Conservation (phyloP, 2,888 invertebrate genomes). For the Pegoplata infirma region DNA sequence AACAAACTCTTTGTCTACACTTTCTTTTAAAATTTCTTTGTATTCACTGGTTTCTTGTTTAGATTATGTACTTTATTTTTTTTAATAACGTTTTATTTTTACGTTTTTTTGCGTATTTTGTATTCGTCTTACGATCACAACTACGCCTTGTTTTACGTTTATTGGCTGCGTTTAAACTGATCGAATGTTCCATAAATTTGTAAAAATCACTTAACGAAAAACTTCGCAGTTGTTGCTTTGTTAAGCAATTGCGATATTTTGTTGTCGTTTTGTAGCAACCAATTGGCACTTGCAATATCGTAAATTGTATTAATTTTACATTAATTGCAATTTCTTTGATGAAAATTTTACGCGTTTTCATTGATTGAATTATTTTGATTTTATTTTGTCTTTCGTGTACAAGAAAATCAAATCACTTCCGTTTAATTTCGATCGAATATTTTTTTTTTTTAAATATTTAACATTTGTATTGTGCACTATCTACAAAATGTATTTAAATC, state of each 20-base stretch:
- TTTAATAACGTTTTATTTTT: constrained; percentile 9
- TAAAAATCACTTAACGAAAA: constrained; percentile 2
- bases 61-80: too few relatives aligned
- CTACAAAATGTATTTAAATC: not conserved
- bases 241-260: constrained; percentile 22
- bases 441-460: constrained; percentile 16
- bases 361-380: constrained; percentile 34
- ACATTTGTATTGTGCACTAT: constrained; percentile 11
- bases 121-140: constrained; percentile 49
- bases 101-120: constrained; percentile 43
- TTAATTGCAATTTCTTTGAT: constrained; percentile 33
- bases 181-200: constrained; percentile 37
- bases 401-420: constrained; percentile 35
- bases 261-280: constrained; percentile 45
- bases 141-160: constrained; percentile 40
- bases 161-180: constrained; percentile 25
- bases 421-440: not conserved
- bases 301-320: constrained; percentile 42
- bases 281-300: constrained; percentile 40
- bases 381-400: too few relatives aligned
- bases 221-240: constrained; percentile 14
- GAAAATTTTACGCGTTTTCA: constrained; percentile 52
- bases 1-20: not conserved
- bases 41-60: too few relatives aligned
- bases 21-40: not conserved